phyloP scores from a whole-genome alignment of 1,140 invertebrate species.

The Chlorops oryzae region DNA sequence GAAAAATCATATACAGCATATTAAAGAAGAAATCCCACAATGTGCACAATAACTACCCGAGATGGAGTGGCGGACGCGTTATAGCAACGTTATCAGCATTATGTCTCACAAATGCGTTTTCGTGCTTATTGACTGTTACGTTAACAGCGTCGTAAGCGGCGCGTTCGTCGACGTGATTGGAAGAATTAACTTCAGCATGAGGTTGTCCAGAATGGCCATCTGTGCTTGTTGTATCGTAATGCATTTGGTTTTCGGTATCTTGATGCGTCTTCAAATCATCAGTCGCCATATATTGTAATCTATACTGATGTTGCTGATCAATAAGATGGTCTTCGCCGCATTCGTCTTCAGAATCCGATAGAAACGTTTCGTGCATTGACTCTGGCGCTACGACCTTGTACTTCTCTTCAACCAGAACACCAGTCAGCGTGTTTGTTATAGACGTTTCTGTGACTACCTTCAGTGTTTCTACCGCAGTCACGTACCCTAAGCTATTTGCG shows the following conservation, averaged over 20 bases:
- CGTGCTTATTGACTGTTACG: too few species aligned
- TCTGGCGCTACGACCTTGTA: slow-evolving; percentile 95
- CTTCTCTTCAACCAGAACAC: slow-evolving; percentile 66
- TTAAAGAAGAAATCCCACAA: background rate
- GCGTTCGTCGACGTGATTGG: too few species aligned
- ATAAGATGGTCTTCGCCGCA: slow-evolving; percentile 61
- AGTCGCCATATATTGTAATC: slow-evolving; percentile 45
- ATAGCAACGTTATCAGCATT: slow-evolving; percentile 69
- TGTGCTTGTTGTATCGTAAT: slow-evolving; percentile 35
- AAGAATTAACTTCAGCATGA: too few species aligned
- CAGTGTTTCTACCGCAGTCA: slow-evolving; percentile 94
- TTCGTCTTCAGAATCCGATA: slow-evolving; percentile 99
- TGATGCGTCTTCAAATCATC: slow-evolving; percentile 32
- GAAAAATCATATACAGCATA: slow-evolving; percentile 1
- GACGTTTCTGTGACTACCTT: slow-evolving; percentile 93
- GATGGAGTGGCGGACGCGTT: slow-evolving; percentile 60
- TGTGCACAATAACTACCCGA: slow-evolving; percentile 58
- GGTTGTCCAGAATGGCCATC: slow-evolving; percentile 19
- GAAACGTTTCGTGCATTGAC: slow-evolving; percentile 97
- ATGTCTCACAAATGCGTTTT: too few species aligned
- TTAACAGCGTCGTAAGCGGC: too few species aligned
- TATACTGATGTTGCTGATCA: slow-evolving; percentile 44
- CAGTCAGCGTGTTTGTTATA: slow-evolving; percentile 63
- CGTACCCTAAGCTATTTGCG: slow-evolving; percentile 92
- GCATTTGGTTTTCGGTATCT: slow-evolving; percentile 26